Percentiles rank a stretch among this genome's conserved stretches.
Evolutionary conservation across 2,888 invertebrate species (phyloP).

Genomic region (Ischnura elegans): DNA sequence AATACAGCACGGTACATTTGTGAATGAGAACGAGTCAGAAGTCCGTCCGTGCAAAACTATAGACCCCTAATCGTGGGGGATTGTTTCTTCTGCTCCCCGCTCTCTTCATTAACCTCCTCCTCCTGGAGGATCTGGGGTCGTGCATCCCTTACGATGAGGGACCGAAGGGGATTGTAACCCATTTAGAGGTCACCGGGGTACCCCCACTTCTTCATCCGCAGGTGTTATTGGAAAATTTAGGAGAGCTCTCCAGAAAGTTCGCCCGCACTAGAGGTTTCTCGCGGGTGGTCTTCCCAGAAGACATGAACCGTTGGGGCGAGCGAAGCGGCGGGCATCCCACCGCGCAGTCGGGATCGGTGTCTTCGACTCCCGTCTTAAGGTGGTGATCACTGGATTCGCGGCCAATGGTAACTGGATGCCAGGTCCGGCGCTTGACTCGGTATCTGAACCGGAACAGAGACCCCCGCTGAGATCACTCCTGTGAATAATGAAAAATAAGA

Average conservation of each 20-base stretch:
- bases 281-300: background rate
- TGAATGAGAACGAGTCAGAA: background rate
- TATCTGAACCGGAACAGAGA: constrained; percentile 95
- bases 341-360: background rate
- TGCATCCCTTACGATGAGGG: background rate
- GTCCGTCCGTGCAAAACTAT: constrained; percentile 7
- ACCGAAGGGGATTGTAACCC: background rate
- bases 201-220: background rate
- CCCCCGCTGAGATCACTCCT: constrained; percentile 96
- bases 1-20: background rate
- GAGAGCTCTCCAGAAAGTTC: background rate
- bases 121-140: background rate
- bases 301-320: background rate
- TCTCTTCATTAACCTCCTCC: background rate
- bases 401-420: constrained; percentile 90
- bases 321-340: background rate
- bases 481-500: constrained; percentile 75
- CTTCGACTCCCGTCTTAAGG: constrained; percentile 80
- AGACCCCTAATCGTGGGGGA: background rate
- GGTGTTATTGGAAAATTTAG: background rate
- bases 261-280: background rate
- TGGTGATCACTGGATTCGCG: constrained; percentile 95
- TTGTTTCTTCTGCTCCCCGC: background rate
- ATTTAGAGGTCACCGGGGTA: background rate
- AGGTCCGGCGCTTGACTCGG: constrained; percentile 91